Evolutionary conservation across 2,113 vertebrate species (phyloP).

Genomic region (Sebastes fasciatus): DNA sequence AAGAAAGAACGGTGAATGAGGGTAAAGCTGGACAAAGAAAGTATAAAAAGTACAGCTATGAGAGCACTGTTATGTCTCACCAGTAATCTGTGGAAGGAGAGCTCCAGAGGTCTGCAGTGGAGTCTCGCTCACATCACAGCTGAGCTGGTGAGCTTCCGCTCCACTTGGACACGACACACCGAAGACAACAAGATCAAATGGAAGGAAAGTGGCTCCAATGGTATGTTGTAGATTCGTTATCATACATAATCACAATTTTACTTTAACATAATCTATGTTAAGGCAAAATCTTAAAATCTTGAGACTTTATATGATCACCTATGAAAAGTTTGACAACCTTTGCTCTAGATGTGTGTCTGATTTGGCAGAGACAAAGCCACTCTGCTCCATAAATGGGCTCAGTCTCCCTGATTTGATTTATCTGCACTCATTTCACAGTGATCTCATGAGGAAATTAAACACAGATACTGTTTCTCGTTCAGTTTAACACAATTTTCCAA

Average conservation of each 20-base stretch:
- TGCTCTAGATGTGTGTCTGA: conserved; percentile 12
- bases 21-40: neutral
- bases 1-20: neutral
- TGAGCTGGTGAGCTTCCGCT: conserved; percentile 91
- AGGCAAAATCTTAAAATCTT: neutral
- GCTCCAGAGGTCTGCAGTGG: conserved; percentile 89
- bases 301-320: neutral
- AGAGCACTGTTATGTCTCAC: conserved; percentile 9
- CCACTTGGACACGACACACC: conserved; percentile 91
- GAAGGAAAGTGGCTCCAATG: conserved; percentile 91
- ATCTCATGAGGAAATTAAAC: conserved; percentile 54
- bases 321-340: neutral
- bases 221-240: conserved; percentile 66
- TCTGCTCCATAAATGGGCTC: conserved; percentile 29
- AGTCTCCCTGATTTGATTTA: conserved; percentile 62
- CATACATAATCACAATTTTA: neutral
- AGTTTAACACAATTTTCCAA: conserved; percentile 49
- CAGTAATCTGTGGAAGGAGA: conserved; percentile 92
- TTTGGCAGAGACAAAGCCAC: conserved; percentile 25
- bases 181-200: conserved; percentile 97
- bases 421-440: conserved; percentile 40
- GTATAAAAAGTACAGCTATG: neutral
- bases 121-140: conserved; percentile 91
- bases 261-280: neutral
- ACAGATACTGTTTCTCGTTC: conserved; percentile 46